phyloP scores from a whole-genome alignment of 2,797 vertebrate species.

The Hypotaenidia philippensis region DNA sequence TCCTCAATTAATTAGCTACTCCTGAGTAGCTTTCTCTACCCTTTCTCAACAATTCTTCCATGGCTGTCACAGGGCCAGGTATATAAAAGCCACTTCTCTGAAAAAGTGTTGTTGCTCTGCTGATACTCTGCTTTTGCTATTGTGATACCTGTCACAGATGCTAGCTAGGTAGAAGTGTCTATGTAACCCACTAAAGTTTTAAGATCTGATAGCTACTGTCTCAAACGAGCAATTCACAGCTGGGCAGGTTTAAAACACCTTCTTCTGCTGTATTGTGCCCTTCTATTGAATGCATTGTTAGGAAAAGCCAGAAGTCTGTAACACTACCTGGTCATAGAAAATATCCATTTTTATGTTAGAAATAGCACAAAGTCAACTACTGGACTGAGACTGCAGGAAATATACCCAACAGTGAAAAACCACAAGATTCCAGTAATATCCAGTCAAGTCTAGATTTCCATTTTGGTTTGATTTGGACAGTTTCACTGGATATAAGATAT shows the following conservation, averaged over 20 bases:
- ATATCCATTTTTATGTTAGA: not conserved
- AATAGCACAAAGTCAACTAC: not conserved
- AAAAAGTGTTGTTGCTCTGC: not conserved
- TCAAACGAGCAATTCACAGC: not conserved
- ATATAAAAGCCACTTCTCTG: not conserved
- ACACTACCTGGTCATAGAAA: not conserved
- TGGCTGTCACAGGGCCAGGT: not conserved
- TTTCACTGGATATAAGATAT: not conserved
- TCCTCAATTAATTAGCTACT: not conserved
- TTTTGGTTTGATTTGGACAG: not conserved
- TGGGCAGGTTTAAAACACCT: not conserved
- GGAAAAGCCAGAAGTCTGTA: not conserved
- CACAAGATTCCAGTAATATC: not conserved
- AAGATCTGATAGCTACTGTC: not conserved
- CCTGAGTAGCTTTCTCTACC: not conserved
- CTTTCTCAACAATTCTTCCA: not conserved
- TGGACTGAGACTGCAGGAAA: not conserved
- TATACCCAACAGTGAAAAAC: not conserved
- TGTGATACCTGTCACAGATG: not conserved
- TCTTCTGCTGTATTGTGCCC: not conserved
- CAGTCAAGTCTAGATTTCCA: not conserved
- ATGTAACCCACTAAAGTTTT: not conserved
- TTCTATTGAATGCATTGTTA: not conserved
- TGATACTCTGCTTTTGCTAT: not conserved
- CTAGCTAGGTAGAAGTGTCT: not conserved